A percentile compares a stretch with the other conserved stretches of the same genome.
phyloP scores from a whole-genome alignment of 2,888 invertebrate species.

The Athrips mouffetella region DNA sequence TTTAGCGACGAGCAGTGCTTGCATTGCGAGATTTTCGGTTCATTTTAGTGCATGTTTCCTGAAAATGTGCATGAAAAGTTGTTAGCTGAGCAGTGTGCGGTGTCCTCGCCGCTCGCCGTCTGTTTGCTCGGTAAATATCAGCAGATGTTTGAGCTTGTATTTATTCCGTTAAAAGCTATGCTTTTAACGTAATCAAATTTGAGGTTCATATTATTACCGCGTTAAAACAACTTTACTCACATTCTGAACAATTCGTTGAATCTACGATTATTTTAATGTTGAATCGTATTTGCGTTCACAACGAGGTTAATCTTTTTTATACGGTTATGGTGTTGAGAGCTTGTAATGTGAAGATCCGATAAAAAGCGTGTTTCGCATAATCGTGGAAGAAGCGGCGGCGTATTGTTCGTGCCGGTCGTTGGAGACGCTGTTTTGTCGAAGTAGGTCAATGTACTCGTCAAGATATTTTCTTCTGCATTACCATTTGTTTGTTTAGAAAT shows the following conservation, averaged over 20 bases:
- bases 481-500: constrained; percentile 13
- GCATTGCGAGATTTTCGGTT: constrained; percentile 2
- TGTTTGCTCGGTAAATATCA: constrained; percentile 6
- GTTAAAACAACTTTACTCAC: not conserved
- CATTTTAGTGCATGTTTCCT: constrained; percentile 4
- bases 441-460: constrained; percentile 53
- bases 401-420: constrained; percentile 43
- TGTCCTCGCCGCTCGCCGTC: not conserved
- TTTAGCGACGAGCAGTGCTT: constrained; percentile 1
- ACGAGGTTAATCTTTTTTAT: constrained; percentile 4
- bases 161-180: constrained; percentile 9
- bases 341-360: constrained; percentile 7
- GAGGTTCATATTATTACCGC: not conserved
- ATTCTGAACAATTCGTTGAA: not conserved
- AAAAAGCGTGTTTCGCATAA: constrained; percentile 22
- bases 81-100: not conserved
- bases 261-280: not conserved
- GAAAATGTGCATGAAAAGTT: constrained; percentile 13
- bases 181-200: constrained; percentile 12
- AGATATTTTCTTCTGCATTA: constrained; percentile 45
- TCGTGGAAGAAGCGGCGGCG: constrained; percentile 17
- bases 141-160: constrained; percentile 10
- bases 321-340: constrained; percentile 6
- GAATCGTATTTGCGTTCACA: not conserved
- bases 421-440: constrained; percentile 37